A percentile compares a stretch with the other conserved stretches of the same genome.
Conservation (phyloP, 2,888 invertebrate genomes). For the Drosophila tripunctata region DNA sequence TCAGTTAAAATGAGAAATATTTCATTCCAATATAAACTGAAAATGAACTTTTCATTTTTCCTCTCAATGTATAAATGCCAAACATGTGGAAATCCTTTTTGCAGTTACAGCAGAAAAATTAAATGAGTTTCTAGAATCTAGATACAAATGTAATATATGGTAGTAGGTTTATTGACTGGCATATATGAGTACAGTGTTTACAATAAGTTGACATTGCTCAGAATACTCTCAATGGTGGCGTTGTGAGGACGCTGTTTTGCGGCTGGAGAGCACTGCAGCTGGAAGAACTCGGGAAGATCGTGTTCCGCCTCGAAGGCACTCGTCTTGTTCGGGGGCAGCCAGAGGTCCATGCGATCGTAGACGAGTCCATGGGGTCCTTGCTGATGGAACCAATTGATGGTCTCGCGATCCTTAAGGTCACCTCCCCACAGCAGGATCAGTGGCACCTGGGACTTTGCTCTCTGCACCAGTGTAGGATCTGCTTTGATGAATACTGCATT, state of each 20-base stretch:
- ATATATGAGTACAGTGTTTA: constrained; percentile 32
- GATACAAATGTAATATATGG: neutral
- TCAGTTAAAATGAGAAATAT: neutral
- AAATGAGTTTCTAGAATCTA: constrained; percentile 2
- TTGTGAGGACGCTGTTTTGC: constrained; percentile 45
- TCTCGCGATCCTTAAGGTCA: constrained; percentile 93
- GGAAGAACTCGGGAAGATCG: constrained; percentile 78
- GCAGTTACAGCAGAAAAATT: constrained; percentile 12
- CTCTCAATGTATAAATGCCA: constrained; percentile 25
- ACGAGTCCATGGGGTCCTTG: constrained; percentile 96
- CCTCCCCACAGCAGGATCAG: constrained; percentile 98
- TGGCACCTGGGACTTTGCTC: constrained; percentile 90
- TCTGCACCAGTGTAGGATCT: constrained; percentile 89
- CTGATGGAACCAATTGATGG: constrained; percentile 92
- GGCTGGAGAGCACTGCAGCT: constrained; percentile 69
- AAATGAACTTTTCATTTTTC: neutral
- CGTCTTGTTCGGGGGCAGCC: constrained; percentile 66
- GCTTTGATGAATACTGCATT: constrained; percentile 95
- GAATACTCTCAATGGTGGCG: constrained; percentile 71
- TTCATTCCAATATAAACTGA: neutral
- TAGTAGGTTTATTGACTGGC: constrained; percentile 64
- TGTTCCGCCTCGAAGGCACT: constrained; percentile 67
- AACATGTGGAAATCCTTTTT: constrained; percentile 38
- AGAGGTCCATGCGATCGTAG: constrained; percentile 93
- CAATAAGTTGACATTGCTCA: constrained; percentile 74